Evolutionary conservation across 2,797 vertebrate genomes (phyloP).

Genomic region (Mionectes olivaceus): DNA sequence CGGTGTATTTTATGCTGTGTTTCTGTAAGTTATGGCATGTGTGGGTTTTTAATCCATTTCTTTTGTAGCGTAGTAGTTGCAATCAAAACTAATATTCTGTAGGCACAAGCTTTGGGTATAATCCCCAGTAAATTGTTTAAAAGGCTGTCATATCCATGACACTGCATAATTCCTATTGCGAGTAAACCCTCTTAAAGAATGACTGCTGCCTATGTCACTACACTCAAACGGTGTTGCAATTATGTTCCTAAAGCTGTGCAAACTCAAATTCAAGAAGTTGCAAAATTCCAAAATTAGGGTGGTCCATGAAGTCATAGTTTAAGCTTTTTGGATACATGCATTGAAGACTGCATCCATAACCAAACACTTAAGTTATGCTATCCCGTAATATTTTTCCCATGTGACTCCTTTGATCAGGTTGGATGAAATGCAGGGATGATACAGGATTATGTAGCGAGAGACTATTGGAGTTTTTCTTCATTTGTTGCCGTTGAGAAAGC

Average conservation of each 20-base stretch:
- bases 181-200: neutral
- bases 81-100: neutral
- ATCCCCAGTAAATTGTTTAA: neutral
- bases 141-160: fast-evolving
- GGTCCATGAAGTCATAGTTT: neutral
- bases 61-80: neutral
- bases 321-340: neutral
- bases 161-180: neutral
- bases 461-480: neutral
- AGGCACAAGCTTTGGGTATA: neutral
- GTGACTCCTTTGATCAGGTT: neutral
- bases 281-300: neutral
- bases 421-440: neutral
- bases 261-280: neutral
- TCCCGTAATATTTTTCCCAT: neutral
- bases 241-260: neutral
- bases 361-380: neutral
- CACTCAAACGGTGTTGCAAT: neutral
- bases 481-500: neutral
- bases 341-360: neutral
- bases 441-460: neutral
- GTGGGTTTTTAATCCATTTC: neutral
- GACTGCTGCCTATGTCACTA: neutral
- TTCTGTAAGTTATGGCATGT: neutral
- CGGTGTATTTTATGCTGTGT: neutral